Conservation (phyloP, 2,888 invertebrate genomes). For the Bombylius discolor region DNA sequence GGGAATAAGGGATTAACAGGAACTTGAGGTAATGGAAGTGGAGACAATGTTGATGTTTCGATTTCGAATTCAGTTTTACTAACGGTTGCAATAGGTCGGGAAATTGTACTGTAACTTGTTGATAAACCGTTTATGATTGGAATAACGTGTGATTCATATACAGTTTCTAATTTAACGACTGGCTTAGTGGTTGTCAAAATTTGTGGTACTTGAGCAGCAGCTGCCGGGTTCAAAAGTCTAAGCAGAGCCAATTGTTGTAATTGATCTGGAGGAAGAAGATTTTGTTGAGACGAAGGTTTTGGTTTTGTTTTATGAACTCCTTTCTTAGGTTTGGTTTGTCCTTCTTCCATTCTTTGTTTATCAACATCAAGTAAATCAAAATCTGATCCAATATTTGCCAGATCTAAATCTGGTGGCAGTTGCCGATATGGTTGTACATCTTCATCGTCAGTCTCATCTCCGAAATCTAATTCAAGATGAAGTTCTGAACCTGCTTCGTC, state of each 20-base stretch:
- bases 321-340: slow-evolving; percentile 25
- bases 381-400: slow-evolving; percentile 58
- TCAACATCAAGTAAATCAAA: slow-evolving; percentile 60
- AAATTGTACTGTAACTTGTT: slow-evolving; percentile 65
- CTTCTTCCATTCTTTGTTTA: slow-evolving; percentile 44
- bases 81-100: slow-evolving; percentile 62
- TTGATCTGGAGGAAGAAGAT: slow-evolving; percentile 40
- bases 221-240: slow-evolving; percentile 56
- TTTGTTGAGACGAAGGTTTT: slow-evolving; percentile 28
- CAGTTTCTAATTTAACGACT: slow-evolving; percentile 58
- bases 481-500: slow-evolving; percentile 83
- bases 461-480: slow-evolving; percentile 73
- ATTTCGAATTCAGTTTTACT: slow-evolving; percentile 68
- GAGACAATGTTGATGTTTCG: slow-evolving; percentile 57
- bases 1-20: slow-evolving; percentile 42
- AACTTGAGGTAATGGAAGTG: slow-evolving; percentile 40
- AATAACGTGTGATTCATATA: slow-evolving; percentile 71
- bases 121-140: slow-evolving; percentile 63
- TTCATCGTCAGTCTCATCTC: slow-evolving; percentile 56
- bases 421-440: slow-evolving; percentile 37
- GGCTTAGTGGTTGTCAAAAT: slow-evolving; percentile 69
- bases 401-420: slow-evolving; percentile 52
- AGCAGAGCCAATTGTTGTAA: slow-evolving; percentile 62
- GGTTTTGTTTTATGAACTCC: slow-evolving; percentile 26
- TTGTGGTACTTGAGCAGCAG: slow-evolving; percentile 48